Conservation (phyloP, 1,140 invertebrate species). For the Sminthurides bifidus region DNA sequence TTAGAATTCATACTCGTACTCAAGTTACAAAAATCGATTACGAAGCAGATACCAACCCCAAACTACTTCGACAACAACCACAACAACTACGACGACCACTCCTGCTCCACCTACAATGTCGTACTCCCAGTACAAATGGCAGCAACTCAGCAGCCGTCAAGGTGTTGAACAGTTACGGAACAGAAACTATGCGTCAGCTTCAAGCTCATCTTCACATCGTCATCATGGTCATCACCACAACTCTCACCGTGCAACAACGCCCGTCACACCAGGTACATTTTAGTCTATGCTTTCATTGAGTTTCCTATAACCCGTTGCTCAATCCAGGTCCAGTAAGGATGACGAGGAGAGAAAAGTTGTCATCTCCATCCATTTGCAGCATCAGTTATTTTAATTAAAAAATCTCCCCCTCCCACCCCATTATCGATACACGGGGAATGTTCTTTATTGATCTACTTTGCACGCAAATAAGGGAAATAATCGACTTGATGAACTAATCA, state of each 20-base stretch:
- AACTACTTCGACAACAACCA: conserved; percentile 14
- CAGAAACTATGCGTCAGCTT: conserved; percentile 7
- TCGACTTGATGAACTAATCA: too few relatives aligned
- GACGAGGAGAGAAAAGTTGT: too few relatives aligned
- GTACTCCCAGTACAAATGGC: conserved; percentile 30
- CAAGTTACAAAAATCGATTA: too few relatives aligned
- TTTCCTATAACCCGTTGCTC: background rate
- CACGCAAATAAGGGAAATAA: too few relatives aligned
- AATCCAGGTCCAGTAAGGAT: background rate
- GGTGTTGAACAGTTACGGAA: conserved; percentile 25
- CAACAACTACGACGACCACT: conserved; percentile 27
- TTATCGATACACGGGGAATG: background rate
- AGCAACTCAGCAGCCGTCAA: conserved; percentile 23
- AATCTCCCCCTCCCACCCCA: background rate
- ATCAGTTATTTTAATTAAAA: background rate
- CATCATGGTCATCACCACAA: conserved; percentile 12
- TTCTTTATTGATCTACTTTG: background rate
- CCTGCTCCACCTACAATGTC: conserved; percentile 17
- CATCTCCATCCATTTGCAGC: background rate
- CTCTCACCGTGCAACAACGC: background rate
- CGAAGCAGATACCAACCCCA: too few relatives aligned
- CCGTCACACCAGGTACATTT: background rate
- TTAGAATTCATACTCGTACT: too few relatives aligned
- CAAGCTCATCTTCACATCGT: background rate
- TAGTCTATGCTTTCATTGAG: background rate